These are phyloP conservation scores for Notechis scutatus DNA, from an alignment of 2,113 vertebrate genomes.

Conservation along the genomic window DNA sequence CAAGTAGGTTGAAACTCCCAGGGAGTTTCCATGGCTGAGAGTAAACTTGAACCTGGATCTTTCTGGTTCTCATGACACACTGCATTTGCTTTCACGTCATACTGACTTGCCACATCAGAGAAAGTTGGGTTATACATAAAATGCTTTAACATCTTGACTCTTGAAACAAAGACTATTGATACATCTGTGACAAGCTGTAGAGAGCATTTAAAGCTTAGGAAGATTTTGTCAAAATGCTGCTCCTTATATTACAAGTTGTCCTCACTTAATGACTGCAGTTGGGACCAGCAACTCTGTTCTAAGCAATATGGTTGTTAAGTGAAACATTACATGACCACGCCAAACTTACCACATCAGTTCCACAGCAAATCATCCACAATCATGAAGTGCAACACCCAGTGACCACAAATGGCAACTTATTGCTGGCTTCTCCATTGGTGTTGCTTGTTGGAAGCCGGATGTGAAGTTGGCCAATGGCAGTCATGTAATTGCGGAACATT, in stretches of 20 bases:
- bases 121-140: background rate
- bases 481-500: background rate
- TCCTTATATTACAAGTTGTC: background rate
- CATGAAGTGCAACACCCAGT: background rate
- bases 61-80: background rate
- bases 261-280: background rate
- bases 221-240: background rate
- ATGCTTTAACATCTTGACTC: background rate
- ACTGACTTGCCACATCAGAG: background rate
- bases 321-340: background rate
- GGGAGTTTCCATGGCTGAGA: background rate
- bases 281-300: background rate
- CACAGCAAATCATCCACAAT: background rate
- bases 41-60: background rate
- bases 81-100: background rate
- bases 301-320: background rate
- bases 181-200: background rate
- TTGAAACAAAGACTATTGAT: background rate
- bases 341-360: background rate
- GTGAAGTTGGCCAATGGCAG: background rate
- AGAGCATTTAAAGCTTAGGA: background rate
- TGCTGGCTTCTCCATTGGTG: background rate
- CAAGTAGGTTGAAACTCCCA: background rate
- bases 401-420: background rate
- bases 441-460: background rate